Evolutionary conservation across 2,888 invertebrate species (phyloP), one percentile per base, ranked within the genome.

Genomic region (Tiliacea citrago): DNA sequence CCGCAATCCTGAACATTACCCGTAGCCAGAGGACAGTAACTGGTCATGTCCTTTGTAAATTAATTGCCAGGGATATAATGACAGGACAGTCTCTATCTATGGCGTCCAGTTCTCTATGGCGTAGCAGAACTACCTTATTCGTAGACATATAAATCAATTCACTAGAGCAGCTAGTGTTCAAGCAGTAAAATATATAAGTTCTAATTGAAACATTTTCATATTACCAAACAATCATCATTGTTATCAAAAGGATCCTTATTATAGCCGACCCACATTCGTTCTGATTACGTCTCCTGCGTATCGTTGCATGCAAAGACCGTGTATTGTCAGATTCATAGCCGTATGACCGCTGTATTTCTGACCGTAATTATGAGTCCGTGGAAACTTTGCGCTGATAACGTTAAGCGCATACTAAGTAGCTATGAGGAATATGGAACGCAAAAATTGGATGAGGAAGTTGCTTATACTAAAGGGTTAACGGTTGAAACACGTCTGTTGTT

Each of bases 261-360:
- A 53, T 12, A 35, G 24, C 49, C 77, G 49, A 75, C 77, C 75
- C 55, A 77, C 60, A 55, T 77, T 75, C 49, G 60, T 29, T 51
- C 55, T 18, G 53, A 68, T 75, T 55, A 65, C 69, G 72, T 83
- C 78, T 75, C 49, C 29, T 65, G 65, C 66, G 69, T 73, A 73
- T 74, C 90, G 90, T 93, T 90, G 93, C 94, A 94, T 93, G 93
- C 90, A 88, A 91, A 90, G 89, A 87, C 90, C 90, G 88, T 92
- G 90, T 92, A 91, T 91, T 88, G 85, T 86, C 76, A 83, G 73
- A 80, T 88, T 87, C 85, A 89, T 86, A 79, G 84, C 84, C 73
- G 67, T 87, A 88, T 81, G 86, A 82, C 84, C 84, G 86, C 73
- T 83, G 77, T 88, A 85, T 84, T 88, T 85, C 87, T 88, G 84